These are phyloP conservation scores for Mythimna albipuncta DNA, from an alignment of 2,888 invertebrate genomes.

Conservation along the genomic window DNA sequence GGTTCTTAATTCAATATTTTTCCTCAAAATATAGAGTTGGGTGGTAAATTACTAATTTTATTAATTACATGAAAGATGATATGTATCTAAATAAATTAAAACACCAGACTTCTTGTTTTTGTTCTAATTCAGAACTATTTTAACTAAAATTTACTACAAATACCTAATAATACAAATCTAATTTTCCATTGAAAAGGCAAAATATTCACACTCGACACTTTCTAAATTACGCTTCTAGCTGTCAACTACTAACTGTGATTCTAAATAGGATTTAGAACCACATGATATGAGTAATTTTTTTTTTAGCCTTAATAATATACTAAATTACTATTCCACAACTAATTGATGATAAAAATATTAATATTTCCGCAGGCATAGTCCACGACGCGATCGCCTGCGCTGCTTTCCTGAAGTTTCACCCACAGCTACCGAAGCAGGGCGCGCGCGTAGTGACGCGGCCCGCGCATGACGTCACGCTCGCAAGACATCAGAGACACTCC, in stretches of 20 bases:
- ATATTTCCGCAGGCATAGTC: constrained; percentile 92
- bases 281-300: no score
- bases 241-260: no score
- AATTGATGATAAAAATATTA: not conserved
- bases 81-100: not conserved
- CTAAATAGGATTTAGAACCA: not conserved
- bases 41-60: no score
- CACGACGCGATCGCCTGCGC: constrained; percentile 99
- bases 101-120: not conserved
- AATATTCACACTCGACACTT: no score
- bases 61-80: not conserved
- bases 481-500: constrained; percentile 94
- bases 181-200: no score
- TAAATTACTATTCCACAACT: not conserved
- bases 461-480: constrained; percentile 69
- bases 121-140: not conserved
- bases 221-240: no score
- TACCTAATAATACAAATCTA: no score
- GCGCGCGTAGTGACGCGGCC: constrained; percentile 92
- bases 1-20: no score
- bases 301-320: no score
- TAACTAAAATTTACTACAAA: not conserved
- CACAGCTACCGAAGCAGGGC: constrained; percentile 95
- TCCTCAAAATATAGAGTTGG: no score
- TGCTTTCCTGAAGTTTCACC: constrained; percentile 98